A percentile compares a stretch with the other conserved stretches of the same genome.
These are phyloP conservation scores for Ianthella basta DNA, from an alignment of 37 sponge, comb jelly and placozoan species.

Conservation along the genomic window DNA sequence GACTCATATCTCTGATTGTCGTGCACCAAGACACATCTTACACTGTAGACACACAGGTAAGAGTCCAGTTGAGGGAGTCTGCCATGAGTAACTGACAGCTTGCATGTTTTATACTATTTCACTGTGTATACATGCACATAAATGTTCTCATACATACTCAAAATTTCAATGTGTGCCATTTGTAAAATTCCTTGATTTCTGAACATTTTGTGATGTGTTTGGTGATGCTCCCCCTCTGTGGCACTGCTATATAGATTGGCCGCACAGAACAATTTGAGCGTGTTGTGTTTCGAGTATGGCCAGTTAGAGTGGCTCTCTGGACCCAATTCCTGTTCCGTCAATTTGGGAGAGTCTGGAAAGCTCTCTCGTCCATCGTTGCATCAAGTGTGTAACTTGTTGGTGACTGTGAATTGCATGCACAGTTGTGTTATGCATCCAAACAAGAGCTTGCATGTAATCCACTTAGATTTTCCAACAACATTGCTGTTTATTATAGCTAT, in stretches of 20 bases:
- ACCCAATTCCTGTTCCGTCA: background rate
- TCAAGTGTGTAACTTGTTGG: too few species aligned
- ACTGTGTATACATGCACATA: too few species aligned
- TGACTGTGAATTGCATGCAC: too few species aligned
- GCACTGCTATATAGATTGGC: constrained; percentile 46
- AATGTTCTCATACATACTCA: too few species aligned
- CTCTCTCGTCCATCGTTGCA: too few species aligned
- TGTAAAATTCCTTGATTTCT: too few species aligned
- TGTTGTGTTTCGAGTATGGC: constrained; percentile 49
- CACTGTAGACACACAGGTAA: constrained; percentile 64
- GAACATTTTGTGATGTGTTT: background rate
- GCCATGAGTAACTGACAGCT: background rate
- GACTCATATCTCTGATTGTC: constrained; percentile 37
- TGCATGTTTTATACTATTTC: background rate
- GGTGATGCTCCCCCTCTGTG: background rate
- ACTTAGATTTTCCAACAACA: too few species aligned
- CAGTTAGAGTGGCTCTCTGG: constrained; percentile 39
- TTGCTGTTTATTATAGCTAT: too few species aligned
- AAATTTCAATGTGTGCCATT: too few species aligned
- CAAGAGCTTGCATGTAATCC: too few species aligned
- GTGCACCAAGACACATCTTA: constrained; percentile 60
- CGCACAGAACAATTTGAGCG: constrained; percentile 75
- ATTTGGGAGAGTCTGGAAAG: too few species aligned
- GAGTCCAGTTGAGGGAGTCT: background rate
- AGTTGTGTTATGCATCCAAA: too few species aligned